These are phyloP conservation scores for Epizoanthus ramosus DNA, from an alignment of 92 coral and sea anemone genomes.

Conservation along the genomic window DNA sequence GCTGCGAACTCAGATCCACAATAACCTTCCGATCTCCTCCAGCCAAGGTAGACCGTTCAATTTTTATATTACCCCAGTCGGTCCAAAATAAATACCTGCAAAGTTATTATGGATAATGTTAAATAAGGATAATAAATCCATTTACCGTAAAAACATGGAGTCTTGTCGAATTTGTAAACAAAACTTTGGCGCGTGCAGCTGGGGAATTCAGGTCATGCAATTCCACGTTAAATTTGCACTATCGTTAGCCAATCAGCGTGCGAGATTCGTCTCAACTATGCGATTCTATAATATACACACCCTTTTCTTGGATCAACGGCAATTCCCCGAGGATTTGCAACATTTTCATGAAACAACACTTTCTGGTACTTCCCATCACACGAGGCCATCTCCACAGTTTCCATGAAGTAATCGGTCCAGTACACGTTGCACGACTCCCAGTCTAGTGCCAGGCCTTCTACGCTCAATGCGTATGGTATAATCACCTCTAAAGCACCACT, in stretches of 20 bases:
- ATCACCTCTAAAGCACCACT: constrained; percentile 15
- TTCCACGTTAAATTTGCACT: too few species aligned
- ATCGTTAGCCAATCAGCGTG: too few species aligned
- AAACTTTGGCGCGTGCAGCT: too few species aligned
- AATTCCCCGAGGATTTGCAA: constrained; percentile 72
- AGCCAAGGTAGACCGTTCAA: constrained; percentile 72
- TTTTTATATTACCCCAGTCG: constrained; percentile 66
- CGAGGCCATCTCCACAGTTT: constrained; percentile 69
- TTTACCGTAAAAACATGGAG: too few species aligned
- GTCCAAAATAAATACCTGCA: constrained; percentile 69
- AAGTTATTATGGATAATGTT: not conserved
- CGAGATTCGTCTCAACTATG: too few species aligned
- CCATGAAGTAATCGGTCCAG: constrained; percentile 68
- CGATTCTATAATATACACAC: constrained; percentile 34
- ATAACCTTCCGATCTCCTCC: constrained; percentile 63
- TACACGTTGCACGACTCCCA: constrained; percentile 76
- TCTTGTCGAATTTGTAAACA: too few species aligned
- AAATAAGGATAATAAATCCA: too few species aligned
- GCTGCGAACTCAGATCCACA: constrained; percentile 26
- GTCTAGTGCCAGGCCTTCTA: constrained; percentile 76
- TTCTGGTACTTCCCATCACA: constrained; percentile 68
- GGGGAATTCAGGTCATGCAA: too few species aligned
- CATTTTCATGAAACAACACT: constrained; percentile 38
- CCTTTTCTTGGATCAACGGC: constrained; percentile 77
- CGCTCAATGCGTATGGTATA: constrained; percentile 1